These are phyloP conservation scores for Philaethria dido DNA, from an alignment of 2,888 invertebrate genomes.

Conservation along the genomic window DNA sequence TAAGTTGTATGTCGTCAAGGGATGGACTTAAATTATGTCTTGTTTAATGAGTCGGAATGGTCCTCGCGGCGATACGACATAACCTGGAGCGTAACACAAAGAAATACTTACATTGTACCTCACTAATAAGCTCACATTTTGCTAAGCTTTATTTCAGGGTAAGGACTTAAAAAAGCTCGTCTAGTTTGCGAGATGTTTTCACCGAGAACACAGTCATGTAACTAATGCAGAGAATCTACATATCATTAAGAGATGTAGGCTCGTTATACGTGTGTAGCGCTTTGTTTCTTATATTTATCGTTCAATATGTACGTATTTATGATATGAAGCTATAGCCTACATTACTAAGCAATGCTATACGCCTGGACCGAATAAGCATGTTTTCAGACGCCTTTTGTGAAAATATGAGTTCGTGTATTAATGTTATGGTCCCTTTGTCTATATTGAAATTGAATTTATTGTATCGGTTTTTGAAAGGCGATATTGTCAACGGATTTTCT, in stretches of 20 bases:
- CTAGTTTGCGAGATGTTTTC: constrained; percentile 78
- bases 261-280: constrained; percentile 80
- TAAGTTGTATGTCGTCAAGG: constrained; percentile 53
- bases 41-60: constrained; percentile 80
- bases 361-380: constrained; percentile 60
- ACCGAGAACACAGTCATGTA: constrained; percentile 82
- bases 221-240: constrained; percentile 83
- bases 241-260: constrained; percentile 83
- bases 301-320: constrained; percentile 75
- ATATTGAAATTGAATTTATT: constrained; percentile 43
- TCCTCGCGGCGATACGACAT: constrained; percentile 46
- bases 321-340: constrained; percentile 64
- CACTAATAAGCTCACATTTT: rapidly evolving
- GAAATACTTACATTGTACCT: constrained; percentile 45
- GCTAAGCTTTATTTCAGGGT: constrained; percentile 51
- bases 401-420: constrained; percentile 48
- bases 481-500: constrained; percentile 42
- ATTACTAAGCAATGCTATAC: constrained; percentile 61
- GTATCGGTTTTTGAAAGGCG: constrained; percentile 42
- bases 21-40: constrained; percentile 79
- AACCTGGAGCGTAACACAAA: constrained; percentile 37
- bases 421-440: constrained; percentile 38
- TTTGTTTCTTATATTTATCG: constrained; percentile 81
- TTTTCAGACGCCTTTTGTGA: constrained; percentile 74
- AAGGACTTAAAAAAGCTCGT: constrained; percentile 37